Conservation (phyloP, 2,113 vertebrate genomes). For the Reinhardtius hippoglossoides region DNA sequence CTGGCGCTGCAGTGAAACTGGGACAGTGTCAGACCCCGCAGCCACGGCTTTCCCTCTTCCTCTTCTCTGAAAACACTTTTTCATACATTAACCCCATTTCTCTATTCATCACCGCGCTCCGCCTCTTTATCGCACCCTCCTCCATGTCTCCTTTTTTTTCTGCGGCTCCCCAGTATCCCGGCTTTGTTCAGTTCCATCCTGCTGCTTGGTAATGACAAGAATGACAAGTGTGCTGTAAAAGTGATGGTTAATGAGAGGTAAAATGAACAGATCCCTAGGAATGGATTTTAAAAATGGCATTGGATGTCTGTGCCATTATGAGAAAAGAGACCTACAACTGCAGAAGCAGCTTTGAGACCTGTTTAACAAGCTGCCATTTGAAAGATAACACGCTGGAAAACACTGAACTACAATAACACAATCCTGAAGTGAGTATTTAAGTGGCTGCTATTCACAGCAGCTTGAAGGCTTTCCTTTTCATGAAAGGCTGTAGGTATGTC, state of each 20-base stretch:
- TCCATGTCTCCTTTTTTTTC: constrained; percentile 5
- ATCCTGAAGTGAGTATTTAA: not conserved
- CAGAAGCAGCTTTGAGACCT: constrained; percentile 5
- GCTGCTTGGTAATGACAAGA: constrained; percentile 1
- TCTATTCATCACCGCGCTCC: constrained; percentile 58
- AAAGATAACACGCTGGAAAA: not conserved
- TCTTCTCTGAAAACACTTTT: constrained; percentile 62
- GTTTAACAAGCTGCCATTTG: constrained; percentile 13
- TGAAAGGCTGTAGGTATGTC: not conserved
- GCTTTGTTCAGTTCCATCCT: constrained; percentile 6
- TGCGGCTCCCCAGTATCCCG: constrained; percentile 14
- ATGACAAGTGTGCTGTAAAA: constrained; percentile 18
- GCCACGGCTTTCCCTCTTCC: constrained; percentile 66
- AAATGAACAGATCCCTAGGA: constrained; percentile 10
- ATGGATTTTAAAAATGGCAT: constrained; percentile 14
- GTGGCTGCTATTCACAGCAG: not conserved
- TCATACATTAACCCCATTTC: constrained; percentile 76
- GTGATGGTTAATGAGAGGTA: constrained; percentile 24
- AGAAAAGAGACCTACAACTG: not conserved
- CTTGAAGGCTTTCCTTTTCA: constrained; percentile 6
- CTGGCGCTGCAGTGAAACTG: constrained; percentile 70
- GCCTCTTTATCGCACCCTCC: constrained; percentile 15
- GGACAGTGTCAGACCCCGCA: constrained; percentile 77
- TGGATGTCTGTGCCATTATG: not conserved
- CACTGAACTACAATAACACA: not conserved